Conservation (phyloP, 2,797 vertebrate species). For the Glossophaga mutica region DNA sequence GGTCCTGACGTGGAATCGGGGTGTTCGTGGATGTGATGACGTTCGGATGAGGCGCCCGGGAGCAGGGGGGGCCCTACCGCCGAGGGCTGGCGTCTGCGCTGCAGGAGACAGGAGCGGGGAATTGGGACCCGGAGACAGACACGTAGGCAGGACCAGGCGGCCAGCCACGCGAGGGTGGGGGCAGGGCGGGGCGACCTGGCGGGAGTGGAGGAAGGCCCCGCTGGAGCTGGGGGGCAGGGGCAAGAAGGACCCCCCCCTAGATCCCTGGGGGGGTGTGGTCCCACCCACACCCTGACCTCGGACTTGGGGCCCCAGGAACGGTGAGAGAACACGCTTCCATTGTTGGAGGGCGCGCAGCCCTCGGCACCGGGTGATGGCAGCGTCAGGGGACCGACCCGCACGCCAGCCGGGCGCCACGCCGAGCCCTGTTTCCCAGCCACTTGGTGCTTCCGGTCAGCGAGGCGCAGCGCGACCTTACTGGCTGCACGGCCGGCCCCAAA, state of each 20-base stretch:
- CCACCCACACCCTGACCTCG: rapidly evolving
- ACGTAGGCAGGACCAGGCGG: not conserved
- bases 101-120: not conserved
- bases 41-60: rapidly evolving
- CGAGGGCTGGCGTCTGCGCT: rapidly evolving
- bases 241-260: not conserved
- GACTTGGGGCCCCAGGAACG: not conserved
- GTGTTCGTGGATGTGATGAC: not conserved
- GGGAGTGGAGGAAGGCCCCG: too few species aligned
- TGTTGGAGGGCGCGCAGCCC: not conserved
- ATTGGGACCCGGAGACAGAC: not conserved
- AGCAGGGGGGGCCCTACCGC: not conserved
- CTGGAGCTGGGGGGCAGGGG: too few species aligned
- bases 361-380: rapidly evolving
- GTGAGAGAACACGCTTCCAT: too few species aligned
- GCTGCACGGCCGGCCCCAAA: rapidly evolving
- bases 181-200: not conserved
- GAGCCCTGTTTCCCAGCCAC: not conserved
- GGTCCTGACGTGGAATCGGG: not conserved
- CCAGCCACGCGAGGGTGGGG: rapidly evolving
- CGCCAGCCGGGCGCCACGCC: rapidly evolving
- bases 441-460: rapidly evolving
- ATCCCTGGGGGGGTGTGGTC: rapidly evolving
- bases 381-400: rapidly evolving
- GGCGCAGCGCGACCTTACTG: rapidly evolving